phyloP scores from a whole-genome alignment of 2,797 vertebrate genomes.

The Serranus cabrilla region DNA sequence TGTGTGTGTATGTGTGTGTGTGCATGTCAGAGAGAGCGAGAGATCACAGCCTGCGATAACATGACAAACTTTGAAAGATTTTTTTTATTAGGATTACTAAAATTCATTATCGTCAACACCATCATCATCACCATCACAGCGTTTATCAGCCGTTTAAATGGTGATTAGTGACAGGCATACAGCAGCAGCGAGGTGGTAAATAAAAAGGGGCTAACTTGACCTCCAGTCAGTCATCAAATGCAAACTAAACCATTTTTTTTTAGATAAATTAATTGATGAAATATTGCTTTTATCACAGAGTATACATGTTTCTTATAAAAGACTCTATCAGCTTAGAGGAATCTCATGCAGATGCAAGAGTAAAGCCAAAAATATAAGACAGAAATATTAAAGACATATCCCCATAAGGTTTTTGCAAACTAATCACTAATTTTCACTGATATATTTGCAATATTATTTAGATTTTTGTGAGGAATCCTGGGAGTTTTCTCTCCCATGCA shows the following conservation, averaged over 20 bases:
- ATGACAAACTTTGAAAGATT: constrained; percentile 89
- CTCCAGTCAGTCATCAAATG: constrained; percentile 14
- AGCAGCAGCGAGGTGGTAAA: constrained; percentile 34
- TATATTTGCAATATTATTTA: background rate
- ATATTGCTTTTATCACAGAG: no score
- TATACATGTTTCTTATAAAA: background rate
- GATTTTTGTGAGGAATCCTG: background rate
- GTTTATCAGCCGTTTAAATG: constrained; percentile 63
- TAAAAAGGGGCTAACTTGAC: constrained; percentile 42
- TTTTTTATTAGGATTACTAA: constrained; percentile 77
- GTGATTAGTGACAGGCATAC: constrained; percentile 65
- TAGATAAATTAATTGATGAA: no score
- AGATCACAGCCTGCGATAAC: constrained; percentile 75
- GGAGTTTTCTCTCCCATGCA: constrained; percentile 8
- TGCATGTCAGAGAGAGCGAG: constrained; percentile 49
- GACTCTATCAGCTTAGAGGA: background rate
- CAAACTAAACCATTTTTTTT: no score
- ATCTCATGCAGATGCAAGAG: background rate
- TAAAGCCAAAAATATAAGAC: background rate
- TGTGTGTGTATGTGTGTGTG: constrained; percentile 43
- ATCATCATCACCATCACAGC: constrained; percentile 84
- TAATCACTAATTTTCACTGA: background rate
- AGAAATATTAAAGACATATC: background rate
- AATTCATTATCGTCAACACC: constrained; percentile 91
- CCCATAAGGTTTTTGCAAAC: background rate